These are phyloP conservation scores for Clupea harengus DNA, from an alignment of 2,113 vertebrate genomes.

Conservation along the genomic window DNA sequence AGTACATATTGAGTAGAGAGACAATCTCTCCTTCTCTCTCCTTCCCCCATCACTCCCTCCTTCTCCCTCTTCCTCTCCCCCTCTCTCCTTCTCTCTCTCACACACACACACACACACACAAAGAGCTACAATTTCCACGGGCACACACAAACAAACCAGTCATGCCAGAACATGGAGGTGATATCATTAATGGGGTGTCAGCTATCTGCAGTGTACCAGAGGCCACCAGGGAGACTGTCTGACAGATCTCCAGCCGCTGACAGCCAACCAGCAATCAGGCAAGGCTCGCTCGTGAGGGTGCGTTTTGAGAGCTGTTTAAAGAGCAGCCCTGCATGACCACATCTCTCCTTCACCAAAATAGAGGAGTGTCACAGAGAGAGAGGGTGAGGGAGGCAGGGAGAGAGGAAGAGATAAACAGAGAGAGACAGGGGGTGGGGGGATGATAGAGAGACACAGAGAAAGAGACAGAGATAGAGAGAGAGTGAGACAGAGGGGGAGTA, in stretches of 20 bases:
- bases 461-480: not conserved
- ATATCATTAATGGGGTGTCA: slow-evolving; percentile 1
- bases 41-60: not conserved
- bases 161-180: not conserved
- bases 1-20: slow-evolving; percentile 4
- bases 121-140: too few relatives aligned
- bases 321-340: not conserved
- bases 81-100: not conserved
- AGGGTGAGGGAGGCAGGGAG: too few relatives aligned
- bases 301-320: not conserved
- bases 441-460: not conserved
- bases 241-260: too few relatives aligned
- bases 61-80: not conserved
- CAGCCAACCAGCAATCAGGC: not conserved
- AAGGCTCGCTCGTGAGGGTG: not conserved
- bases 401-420: too few relatives aligned
- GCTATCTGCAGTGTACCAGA: not conserved
- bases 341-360: not conserved
- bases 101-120: too few relatives aligned
- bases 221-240: not conserved
- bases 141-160: not conserved
- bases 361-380: too few relatives aligned
- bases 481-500: not conserved
- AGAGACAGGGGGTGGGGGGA: not conserved
- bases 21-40: not conserved